Conservation (phyloP, 2,888 invertebrate genomes). For the Steinernema scapterisci region DNA sequence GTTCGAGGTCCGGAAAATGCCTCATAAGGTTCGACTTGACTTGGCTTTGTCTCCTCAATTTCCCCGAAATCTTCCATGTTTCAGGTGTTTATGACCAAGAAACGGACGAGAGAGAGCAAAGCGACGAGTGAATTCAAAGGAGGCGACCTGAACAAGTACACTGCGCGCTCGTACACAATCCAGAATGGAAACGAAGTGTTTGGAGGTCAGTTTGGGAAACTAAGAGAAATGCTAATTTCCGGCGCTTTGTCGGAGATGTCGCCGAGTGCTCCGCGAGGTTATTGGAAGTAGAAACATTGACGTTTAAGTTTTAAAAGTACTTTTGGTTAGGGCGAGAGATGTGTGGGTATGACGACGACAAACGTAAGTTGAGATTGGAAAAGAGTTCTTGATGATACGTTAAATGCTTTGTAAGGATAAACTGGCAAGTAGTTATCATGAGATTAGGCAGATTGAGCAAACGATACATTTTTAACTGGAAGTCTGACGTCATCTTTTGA, state of each 20-base stretch:
- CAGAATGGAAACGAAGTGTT: constrained; percentile 66
- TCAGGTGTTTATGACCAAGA: constrained; percentile 67
- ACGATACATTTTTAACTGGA: too few relatives aligned
- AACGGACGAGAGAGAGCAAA: constrained; percentile 63
- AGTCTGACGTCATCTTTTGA: too few relatives aligned
- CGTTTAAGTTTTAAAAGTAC: too few relatives aligned
- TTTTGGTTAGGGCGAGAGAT: too few relatives aligned
- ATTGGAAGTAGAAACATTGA: too few relatives aligned
- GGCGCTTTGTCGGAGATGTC: not conserved
- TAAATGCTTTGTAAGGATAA: too few relatives aligned
- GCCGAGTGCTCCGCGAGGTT: not conserved
- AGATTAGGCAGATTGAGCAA: too few relatives aligned
- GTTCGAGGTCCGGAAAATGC: not conserved
- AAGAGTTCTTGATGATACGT: too few relatives aligned
- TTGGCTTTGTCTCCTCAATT: too few relatives aligned
- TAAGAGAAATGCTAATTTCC: not conserved
- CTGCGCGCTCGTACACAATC: constrained; percentile 64
- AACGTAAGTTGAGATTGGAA: too few relatives aligned
- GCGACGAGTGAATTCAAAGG: constrained; percentile 63
- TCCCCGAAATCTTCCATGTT: constrained; percentile 38
- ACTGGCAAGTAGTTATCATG: too few relatives aligned
- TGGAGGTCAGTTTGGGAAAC: constrained; percentile 52
- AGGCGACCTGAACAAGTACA: constrained; percentile 66
- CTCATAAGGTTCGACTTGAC: not conserved
- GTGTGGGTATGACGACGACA: too few relatives aligned